A percentile compares a stretch with the other conserved stretches of the same genome.
phyloP scores from a whole-genome alignment of 2,113 vertebrate genomes.

The Sphaerodactylus townsendi region DNA sequence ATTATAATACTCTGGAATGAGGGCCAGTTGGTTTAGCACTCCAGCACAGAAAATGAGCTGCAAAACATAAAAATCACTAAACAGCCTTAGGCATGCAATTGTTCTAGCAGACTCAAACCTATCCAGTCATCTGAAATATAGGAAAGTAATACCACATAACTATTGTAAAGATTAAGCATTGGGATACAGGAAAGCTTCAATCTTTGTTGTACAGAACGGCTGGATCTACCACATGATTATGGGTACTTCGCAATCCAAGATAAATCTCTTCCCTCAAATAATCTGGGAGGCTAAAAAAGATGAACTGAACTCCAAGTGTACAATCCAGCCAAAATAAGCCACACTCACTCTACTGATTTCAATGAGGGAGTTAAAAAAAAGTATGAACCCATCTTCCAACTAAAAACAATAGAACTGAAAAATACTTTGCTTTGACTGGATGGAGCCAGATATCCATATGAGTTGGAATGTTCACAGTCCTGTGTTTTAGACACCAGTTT shows the following conservation, averaged over 20 bases:
- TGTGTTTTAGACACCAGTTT: not conserved
- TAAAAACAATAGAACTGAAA: not conserved
- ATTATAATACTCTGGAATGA: not conserved
- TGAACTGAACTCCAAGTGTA: not conserved
- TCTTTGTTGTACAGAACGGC: no score
- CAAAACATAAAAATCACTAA: not conserved
- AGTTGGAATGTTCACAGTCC: not conserved
- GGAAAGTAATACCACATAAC: not conserved
- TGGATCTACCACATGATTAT: not conserved
- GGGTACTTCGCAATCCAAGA: not conserved
- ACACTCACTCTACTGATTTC: not conserved
- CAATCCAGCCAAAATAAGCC: not conserved
- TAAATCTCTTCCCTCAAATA: not conserved
- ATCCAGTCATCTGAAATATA: not conserved
- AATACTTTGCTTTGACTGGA: not conserved
- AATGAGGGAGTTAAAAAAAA: not conserved
- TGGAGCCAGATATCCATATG: not conserved
- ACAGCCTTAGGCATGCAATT: not conserved
- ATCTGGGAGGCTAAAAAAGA: not conserved
- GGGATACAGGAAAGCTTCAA: no score
- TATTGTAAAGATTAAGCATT: no score
- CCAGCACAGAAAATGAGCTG: not conserved
- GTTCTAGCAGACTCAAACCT: not conserved
- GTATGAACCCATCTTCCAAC: not conserved
- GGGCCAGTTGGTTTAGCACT: not conserved